Evolutionary conservation across 2,113 vertebrate genomes (phyloP), one percentile per base, ranked within the genome.

Genomic region (Upupa epops): DNA sequence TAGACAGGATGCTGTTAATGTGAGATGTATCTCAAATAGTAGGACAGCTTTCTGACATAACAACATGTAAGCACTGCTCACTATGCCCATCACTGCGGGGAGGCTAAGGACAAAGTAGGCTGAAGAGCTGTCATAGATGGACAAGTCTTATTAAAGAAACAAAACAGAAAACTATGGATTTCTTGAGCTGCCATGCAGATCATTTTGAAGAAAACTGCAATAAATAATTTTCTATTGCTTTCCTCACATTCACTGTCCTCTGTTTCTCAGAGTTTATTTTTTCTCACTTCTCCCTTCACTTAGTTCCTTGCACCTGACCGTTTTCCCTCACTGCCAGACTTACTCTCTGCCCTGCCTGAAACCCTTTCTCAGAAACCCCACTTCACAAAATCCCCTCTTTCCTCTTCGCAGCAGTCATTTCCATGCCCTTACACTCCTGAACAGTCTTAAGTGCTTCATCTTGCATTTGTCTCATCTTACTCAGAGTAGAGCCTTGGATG

Each of bases 381-480:
- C 36, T 71, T 52, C 58, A 80, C 59, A 63, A 79, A 32, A 34
- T 11, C 42, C 36, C 40, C 40, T 11, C 16, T 78, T 61, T 77
- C 36, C 25, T 92, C 32, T 55, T 73, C 42, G 52, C 56, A 6
- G 18, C 78, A 86, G 25, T 74, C n/a, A 76, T 68, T 92, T 93
- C 66, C 59, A 60, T 3, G 40, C 34, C 56, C 74, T 88, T 78
- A 45, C 69, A 85, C 70, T 36, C 45, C 83, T 88, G 32, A 94
- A 49, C 18, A 86, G 75, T 54, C 63, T 81, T 92, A 77, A 91
- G 92, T 77, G 74, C 81, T 88, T 93, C 71, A 61, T 75, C 86
- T 79, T 68, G 40, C 61, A 31, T 94, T 88, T 90, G 74, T 74
- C 86, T 90, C 9, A 1, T 80, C 70, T 91, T 92, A 63, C 68